These are phyloP conservation scores for Pavo muticus DNA, from an alignment of 2,113 vertebrate species.

Conservation along the genomic window DNA sequence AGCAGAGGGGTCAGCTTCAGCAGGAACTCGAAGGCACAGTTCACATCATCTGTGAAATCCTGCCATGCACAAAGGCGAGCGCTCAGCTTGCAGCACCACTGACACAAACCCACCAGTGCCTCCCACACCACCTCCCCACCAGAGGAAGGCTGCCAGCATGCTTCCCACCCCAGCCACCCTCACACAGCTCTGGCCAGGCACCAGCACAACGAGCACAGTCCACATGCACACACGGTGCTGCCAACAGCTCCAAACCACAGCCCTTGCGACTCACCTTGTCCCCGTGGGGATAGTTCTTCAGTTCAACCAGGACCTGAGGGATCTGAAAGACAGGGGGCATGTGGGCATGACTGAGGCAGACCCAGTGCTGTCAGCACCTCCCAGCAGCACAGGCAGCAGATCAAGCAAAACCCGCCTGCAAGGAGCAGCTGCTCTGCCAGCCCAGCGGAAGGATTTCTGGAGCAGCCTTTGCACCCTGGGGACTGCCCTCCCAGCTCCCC, in stretches of 20 bases:
- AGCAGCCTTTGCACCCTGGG: neutral
- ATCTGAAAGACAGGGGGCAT: slow-evolving; percentile 79
- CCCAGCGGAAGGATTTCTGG: neutral
- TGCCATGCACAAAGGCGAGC: slow-evolving; percentile 42
- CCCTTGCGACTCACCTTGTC: slow-evolving; percentile 84
- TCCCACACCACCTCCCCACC: rapidly evolving
- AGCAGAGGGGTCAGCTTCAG: slow-evolving; percentile 94
- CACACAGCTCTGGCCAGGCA: rapidly evolving
- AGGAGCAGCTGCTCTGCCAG: neutral
- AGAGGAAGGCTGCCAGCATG: neutral
- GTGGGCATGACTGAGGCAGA: neutral
- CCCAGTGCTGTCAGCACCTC: rapidly evolving
- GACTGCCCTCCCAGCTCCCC: neutral
- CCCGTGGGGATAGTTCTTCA: slow-evolving; percentile 93
- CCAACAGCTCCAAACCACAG: rapidly evolving
- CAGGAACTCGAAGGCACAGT: slow-evolving; percentile 91
- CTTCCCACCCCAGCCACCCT: neutral
- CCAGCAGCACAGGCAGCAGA: neutral
- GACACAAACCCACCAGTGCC: neutral
- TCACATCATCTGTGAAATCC: slow-evolving; percentile 97
- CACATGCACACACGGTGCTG: rapidly evolving
- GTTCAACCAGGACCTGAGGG: slow-evolving; percentile 92
- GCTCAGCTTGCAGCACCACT: neutral
- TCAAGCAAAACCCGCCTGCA: neutral
- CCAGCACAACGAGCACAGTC: neutral